Evolutionary conservation across 1,140 invertebrate genomes (phyloP).

Genomic region (Atopsyche davidsoni): DNA sequence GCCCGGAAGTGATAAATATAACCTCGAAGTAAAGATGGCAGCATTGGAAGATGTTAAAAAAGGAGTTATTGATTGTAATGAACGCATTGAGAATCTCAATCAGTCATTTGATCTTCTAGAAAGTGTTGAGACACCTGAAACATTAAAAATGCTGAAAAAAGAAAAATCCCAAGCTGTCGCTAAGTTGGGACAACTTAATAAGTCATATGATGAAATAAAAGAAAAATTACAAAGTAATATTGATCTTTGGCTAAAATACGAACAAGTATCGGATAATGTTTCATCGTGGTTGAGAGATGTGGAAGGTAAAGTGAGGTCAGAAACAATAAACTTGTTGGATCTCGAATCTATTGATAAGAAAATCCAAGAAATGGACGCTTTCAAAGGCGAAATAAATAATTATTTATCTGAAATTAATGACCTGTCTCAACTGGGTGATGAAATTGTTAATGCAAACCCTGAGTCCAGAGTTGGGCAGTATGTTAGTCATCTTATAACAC

Average conservation of each 20-base stretch:
- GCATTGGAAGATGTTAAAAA: constrained; percentile 72
- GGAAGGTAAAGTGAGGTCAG: constrained; percentile 70
- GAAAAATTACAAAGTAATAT: constrained; percentile 65
- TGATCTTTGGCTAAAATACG: constrained; percentile 74
- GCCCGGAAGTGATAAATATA: constrained; percentile 80
- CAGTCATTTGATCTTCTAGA: constrained; percentile 60
- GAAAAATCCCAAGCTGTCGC: constrained; percentile 59
- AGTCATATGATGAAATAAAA: constrained; percentile 63
- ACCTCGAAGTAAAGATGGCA: constrained; percentile 84
- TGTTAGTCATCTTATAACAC: constrained; percentile 66
- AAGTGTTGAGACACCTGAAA: constrained; percentile 61
- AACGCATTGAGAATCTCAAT: constrained; percentile 59
- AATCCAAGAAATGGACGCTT: constrained; percentile 58
- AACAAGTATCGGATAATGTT: constrained; percentile 67
- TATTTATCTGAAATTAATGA: constrained; percentile 62
- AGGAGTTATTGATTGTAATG: constrained; percentile 63
- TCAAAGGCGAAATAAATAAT: constrained; percentile 57
- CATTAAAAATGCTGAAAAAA: constrained; percentile 53
- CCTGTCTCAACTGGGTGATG: constrained; percentile 61
- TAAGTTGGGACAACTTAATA: constrained; percentile 64
- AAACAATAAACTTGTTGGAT: constrained; percentile 65
- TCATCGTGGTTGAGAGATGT: constrained; percentile 80
- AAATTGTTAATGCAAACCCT: constrained; percentile 68
- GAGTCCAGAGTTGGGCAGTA: constrained; percentile 77
- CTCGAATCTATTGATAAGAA: constrained; percentile 66